A percentile compares a stretch with the other conserved stretches of the same genome.
These are phyloP conservation scores for Scrobipalpa costella DNA, from an alignment of 2,888 invertebrate genomes.

Conservation along the genomic window DNA sequence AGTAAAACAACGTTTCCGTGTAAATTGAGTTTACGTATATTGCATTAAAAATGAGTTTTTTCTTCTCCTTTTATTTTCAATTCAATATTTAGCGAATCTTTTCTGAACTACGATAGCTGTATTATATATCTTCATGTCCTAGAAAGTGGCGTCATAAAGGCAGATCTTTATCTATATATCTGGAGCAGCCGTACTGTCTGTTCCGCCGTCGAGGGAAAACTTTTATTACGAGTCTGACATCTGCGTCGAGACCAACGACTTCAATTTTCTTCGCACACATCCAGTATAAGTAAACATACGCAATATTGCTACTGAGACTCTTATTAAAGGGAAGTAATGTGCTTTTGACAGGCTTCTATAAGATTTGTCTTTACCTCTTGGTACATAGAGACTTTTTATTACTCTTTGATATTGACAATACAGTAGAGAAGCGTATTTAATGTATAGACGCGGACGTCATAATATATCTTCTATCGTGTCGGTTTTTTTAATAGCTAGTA, in stretches of 20 bases:
- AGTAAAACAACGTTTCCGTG: no score
- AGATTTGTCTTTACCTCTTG: neutral
- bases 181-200: constrained; percentile 4
- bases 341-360: neutral
- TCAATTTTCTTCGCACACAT: constrained; percentile 38
- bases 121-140: neutral
- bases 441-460: neutral
- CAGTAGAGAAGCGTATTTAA: neutral
- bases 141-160: neutral
- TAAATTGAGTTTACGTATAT: no score
- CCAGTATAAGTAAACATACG: neutral
- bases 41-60: no score
- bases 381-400: neutral
- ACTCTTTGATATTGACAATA: no score
- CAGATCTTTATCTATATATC: neutral
- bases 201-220: constrained; percentile 42
- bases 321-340: neutral
- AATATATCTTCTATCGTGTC: no score
- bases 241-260: constrained; percentile 47
- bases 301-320: neutral
- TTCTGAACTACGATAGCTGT: neutral
- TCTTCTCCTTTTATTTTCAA: no score
- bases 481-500: neutral
- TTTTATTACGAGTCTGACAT: constrained; percentile 60
- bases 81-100: neutral